Conservation (phyloP, 2,113 vertebrate genomes). For the Athene noctua region DNA sequence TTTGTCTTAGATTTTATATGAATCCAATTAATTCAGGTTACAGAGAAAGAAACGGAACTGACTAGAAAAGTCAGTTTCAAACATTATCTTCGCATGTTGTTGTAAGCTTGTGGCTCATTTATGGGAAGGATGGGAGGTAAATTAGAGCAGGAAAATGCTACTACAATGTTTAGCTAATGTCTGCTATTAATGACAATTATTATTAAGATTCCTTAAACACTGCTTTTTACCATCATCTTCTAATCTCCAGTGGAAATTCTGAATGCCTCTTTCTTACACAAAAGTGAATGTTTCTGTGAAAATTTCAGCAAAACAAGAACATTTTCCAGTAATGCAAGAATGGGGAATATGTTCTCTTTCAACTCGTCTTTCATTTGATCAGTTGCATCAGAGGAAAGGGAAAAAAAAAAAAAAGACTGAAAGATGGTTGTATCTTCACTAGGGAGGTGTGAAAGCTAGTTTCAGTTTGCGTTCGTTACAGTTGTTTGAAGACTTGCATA, state of each 20-base stretch:
- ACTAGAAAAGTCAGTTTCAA: neutral
- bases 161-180: neutral
- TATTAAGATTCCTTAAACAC: neutral
- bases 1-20: constrained; percentile 12
- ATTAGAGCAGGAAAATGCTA: neutral
- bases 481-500: constrained; percentile 7
- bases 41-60: neutral
- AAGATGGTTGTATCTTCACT: neutral
- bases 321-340: neutral
- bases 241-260: neutral
- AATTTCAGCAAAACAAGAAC: neutral
- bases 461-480: neutral
- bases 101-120: neutral
- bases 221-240: neutral
- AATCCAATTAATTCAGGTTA: neutral
- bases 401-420: neutral
- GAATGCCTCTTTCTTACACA: neutral
- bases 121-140: neutral
- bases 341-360: neutral
- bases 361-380: constrained; percentile 4
- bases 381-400: neutral
- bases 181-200: neutral
- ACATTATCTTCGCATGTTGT: neutral
- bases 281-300: neutral
- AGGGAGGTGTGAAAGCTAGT: neutral